phyloP scores from a whole-genome alignment of 2,113 vertebrate species.

The Ellobius talpinus region DNA sequence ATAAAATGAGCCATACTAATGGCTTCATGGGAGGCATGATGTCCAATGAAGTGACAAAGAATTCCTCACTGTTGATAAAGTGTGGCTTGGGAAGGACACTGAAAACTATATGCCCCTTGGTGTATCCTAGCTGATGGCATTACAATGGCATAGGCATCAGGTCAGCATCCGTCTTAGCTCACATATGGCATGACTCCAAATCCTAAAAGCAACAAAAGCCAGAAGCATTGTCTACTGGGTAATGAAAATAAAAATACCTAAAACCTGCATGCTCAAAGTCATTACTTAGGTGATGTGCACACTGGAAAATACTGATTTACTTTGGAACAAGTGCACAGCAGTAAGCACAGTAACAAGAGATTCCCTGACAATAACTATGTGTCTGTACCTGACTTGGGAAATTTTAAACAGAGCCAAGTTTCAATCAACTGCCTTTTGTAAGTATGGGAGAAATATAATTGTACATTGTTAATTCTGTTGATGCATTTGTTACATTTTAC shows the following conservation, averaged over 20 bases:
- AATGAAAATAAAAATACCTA: not conserved
- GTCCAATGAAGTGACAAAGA: slow-evolving; percentile 91
- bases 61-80: slow-evolving; percentile 88
- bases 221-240: not conserved
- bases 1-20: slow-evolving; percentile 76
- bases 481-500: slow-evolving; percentile 27
- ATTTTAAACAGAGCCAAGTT: slow-evolving; percentile 6
- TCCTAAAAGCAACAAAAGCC: not conserved
- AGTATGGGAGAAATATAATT: not conserved
- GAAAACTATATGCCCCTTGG: slow-evolving; percentile 89
- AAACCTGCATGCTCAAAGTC: not conserved
- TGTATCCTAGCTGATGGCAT: slow-evolving; percentile 89
- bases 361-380: slow-evolving; percentile 1
- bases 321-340: not conserved
- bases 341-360: not conserved
- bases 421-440: slow-evolving; percentile 18
- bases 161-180: slow-evolving; percentile 78
- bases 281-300: not conserved
- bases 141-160: slow-evolving; percentile 89
- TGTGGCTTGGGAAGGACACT: slow-evolving; percentile 89
- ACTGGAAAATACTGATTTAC: not conserved
- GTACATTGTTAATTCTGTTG: slow-evolving; percentile 10
- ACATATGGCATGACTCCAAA: not conserved
- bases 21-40: slow-evolving; percentile 91
- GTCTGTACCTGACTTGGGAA: not conserved